phyloP scores from a whole-genome alignment of 2,888 invertebrate genomes.

The Dexiosoma caninum region DNA sequence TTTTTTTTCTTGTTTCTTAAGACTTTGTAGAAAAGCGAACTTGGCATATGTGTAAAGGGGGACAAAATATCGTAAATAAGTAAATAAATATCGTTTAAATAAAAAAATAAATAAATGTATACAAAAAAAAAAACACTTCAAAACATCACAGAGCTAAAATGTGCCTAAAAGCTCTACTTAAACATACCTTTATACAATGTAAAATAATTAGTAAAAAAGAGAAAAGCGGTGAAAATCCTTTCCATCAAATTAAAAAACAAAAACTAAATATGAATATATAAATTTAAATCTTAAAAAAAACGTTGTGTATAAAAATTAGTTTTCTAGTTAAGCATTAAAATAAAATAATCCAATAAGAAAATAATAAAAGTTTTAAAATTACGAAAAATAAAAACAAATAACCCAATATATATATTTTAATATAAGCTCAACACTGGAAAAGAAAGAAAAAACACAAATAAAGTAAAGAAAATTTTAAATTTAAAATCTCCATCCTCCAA shows the following conservation, averaged over 20 bases:
- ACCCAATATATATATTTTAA: conserved; percentile 65
- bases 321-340: conserved; percentile 59
- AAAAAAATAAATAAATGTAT: not conserved
- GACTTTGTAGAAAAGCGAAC: not conserved
- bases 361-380: conserved; percentile 57
- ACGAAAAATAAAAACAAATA: conserved; percentile 57
- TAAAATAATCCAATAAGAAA: conserved; percentile 24
- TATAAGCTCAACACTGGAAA: conserved; percentile 62
- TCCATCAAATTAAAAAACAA: conserved; percentile 16
- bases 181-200: conserved; percentile 45
- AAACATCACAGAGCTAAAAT: conserved; percentile 47
- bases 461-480: conserved; percentile 48
- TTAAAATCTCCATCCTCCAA: not conserved
- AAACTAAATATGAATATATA: conserved; percentile 11
- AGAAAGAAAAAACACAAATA: conserved; percentile 36
- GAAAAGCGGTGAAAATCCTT: conserved; percentile 38
- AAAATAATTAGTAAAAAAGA: conserved; percentile 39
- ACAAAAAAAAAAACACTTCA: not conserved
- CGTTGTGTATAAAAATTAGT: conserved; percentile 61
- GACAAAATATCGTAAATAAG: conserved; percentile 1
- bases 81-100: conserved; percentile 31
- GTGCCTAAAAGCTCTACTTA: conserved; percentile 35
- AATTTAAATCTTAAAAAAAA: conserved; percentile 33
- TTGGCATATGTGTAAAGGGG: not conserved
- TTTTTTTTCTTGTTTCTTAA: not conserved